Percentiles rank a stretch among this genome's conserved stretches.
phyloP scores from a whole-genome alignment of 2,888 invertebrate genomes.

The Lepidonotus clava region DNA sequence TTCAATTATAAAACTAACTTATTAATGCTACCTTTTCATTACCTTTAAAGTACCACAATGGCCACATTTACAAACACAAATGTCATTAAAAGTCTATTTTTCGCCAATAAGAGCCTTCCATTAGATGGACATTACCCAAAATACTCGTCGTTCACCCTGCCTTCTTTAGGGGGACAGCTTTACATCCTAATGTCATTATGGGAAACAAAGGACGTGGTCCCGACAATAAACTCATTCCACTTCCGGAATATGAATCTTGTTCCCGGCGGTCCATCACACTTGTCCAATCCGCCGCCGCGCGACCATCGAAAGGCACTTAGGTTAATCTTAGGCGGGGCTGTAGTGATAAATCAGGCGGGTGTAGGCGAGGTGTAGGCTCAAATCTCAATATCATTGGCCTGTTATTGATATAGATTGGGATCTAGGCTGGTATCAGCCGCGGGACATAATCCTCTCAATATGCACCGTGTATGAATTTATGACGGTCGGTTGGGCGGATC shows the following conservation, averaged over 20 bases:
- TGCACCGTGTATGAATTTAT: conserved; percentile 20
- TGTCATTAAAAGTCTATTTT: no score
- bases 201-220: no score
- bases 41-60: no score
- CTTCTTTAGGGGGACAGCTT: no score
- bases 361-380: neutral
- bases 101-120: no score
- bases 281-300: neutral
- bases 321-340: neutral
- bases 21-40: no score
- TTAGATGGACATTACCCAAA: no score
- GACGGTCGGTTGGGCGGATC: neutral
- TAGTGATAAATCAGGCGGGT: neutral
- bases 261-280: neutral
- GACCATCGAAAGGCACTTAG: conserved; percentile 27
- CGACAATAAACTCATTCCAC: no score
- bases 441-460: conserved; percentile 37
- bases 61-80: no score
- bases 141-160: no score
- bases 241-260: conserved; percentile 6
- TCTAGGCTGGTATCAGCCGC: neutral
- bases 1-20: no score
- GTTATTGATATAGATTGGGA: conserved; percentile 45
- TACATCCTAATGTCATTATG: no score
- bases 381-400: conserved; percentile 29